A percentile compares a stretch with the other conserved stretches of the same genome.
Conservation (phyloP, 1,140 invertebrate species). For the Contarinia nasturtii region DNA sequence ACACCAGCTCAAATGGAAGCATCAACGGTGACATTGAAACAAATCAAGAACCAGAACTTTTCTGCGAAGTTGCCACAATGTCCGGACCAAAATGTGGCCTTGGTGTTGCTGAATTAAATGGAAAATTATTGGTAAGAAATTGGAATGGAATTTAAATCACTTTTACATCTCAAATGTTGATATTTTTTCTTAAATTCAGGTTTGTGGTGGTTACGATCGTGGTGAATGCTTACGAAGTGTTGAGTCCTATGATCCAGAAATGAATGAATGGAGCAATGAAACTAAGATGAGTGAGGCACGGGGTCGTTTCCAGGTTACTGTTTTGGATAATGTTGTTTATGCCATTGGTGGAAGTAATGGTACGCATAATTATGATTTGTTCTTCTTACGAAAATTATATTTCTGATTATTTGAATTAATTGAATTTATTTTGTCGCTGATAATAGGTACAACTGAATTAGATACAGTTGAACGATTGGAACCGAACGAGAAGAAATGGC, state of each 20-base stretch:
- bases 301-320: conserved; percentile 54
- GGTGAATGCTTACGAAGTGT: conserved; percentile 59
- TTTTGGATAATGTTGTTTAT: conserved; percentile 44
- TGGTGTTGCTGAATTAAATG: conserved; percentile 47
- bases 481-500: conserved; percentile 36
- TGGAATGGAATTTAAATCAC: conserved; percentile 13
- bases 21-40: conserved; percentile 5
- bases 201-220: conserved; percentile 63
- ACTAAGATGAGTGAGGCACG: conserved; percentile 48
- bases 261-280: conserved; percentile 46
- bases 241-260: conserved; percentile 49
- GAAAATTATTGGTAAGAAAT: conserved; percentile 54
- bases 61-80: conserved; percentile 45
- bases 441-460: conserved; percentile 33
- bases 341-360: conserved; percentile 67
- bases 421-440: neutral
- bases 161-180: conserved; percentile 1
- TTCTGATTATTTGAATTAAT: neutral
- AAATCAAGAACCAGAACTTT: conserved; percentile 30
- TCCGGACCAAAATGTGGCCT: conserved; percentile 43
- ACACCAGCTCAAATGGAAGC: too few relatives aligned
- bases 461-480: conserved; percentile 46
- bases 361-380: conserved; percentile 3
- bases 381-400: neutral
- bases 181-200: neutral